These are phyloP conservation scores for Brachionus calyciflorus DNA, from an alignment of 1,140 invertebrate species.

Conservation along the genomic window DNA sequence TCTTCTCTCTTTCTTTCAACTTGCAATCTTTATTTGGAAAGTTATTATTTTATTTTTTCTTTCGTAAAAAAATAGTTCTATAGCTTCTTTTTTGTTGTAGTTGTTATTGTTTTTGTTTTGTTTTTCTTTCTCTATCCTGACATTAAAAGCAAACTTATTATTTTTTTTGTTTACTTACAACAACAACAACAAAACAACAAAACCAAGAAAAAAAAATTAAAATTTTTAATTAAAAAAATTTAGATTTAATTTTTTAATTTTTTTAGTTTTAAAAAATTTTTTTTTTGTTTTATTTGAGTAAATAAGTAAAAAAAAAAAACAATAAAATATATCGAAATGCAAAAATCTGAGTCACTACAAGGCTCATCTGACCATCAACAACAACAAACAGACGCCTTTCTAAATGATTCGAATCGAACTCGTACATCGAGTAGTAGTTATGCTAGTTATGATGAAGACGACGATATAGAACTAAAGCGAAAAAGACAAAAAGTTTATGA, in stretches of 20 bases:
- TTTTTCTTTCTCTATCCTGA: constrained; percentile 31
- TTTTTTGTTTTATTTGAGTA: no score
- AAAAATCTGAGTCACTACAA: constrained; percentile 3
- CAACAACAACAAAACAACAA: no score
- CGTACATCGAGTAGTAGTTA: constrained; percentile 11
- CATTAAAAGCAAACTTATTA: constrained; percentile 40
- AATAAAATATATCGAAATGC: constrained; percentile 13
- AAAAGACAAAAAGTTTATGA: background rate
- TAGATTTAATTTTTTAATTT: no score
- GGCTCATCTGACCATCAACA: background rate
- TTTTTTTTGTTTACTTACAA: background rate
- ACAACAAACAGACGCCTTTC: no score
- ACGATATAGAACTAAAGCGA: background rate
- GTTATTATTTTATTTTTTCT: no score
- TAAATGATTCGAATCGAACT: background rate
- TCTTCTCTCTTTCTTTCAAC: no score
- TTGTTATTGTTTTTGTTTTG: constrained; percentile 30
- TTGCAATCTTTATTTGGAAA: no score
- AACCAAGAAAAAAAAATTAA: no score
- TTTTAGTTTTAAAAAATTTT: no score
- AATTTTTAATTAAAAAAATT: no score
- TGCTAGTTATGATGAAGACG: constrained; percentile 21
- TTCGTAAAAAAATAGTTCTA: background rate
- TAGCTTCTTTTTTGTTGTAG: background rate
- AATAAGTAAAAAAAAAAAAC: no score